Base-by-base conservation (phyloP, 2,888 invertebrate species). In the Oscheius myriophilus region DNA sequence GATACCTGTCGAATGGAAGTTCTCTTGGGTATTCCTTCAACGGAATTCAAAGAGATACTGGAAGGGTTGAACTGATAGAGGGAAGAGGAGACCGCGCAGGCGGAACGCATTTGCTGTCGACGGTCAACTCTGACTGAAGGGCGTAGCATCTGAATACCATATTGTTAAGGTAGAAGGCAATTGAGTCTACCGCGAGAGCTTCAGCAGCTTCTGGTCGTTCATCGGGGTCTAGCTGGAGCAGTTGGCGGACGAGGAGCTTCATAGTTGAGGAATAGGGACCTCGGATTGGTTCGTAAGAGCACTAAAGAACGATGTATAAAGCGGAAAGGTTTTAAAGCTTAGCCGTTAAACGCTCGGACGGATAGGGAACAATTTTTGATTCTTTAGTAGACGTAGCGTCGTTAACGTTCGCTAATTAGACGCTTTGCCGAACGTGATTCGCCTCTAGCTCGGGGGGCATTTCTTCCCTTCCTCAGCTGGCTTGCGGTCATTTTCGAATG, bases 251-350 rank as follows among this genome's bases (percentile, higher is more conserved):
- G 3, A 92, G 87, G 70, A 91, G 89, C 73, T 90, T 90, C 75
- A 92, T 88, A 33, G 90, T 90, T 12, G 89, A 88, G 2, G 91
- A 91, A 86, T 92, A 92, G 58, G 90, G 90, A 3, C 89, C 89
- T 14, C 91, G 91, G 51, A 92, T 89, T 0, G 91, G 90, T 21
- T 91, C 90, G 87, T 91, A 92, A 58, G 91, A 90, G 49, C 91
- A 91, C 91, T 91, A 51, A 51, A 66, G 46, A 0, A 33, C 18
- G 7, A 7, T 21, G 52, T 21, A 16, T 25, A 23, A n/a, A 9
- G 3, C 7, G 26, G 52, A 25, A 18, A 9, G 7, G 26, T 14
- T 52, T 14, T 23, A 18, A 25, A 51, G 25, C 3, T 52, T 23
- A 12, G n/a, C n/a, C n/a, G n/a, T n/a, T n/a, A n/a, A n/a, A n/a